Evolutionary conservation across 2,888 invertebrate species (phyloP).

Genomic region (Rhopalosiphum nymphaeae): DNA sequence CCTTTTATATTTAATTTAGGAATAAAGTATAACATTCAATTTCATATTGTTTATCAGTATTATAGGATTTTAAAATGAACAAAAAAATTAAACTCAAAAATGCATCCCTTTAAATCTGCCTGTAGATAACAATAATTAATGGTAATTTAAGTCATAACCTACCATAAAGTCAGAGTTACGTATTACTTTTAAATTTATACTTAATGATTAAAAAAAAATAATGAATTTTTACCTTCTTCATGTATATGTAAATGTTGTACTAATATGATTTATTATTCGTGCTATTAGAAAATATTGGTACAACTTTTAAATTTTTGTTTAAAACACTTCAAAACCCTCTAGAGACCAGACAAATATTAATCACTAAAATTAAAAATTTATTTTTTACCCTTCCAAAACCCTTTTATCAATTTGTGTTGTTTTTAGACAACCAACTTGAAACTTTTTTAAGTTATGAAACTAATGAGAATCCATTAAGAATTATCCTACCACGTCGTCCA

Average conservation of each 20-base stretch:
- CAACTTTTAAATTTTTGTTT: constrained; percentile 9
- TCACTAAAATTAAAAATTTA: constrained; percentile 14
- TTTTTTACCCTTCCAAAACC: constrained; percentile 20
- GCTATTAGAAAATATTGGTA: constrained; percentile 16
- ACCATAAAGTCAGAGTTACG: neutral
- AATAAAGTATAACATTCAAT: neutral
- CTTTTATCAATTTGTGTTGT: constrained; percentile 41
- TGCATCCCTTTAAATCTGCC: neutral
- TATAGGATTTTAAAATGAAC: neutral
- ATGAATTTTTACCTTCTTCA: constrained; percentile 14
- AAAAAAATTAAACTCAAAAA: neutral
- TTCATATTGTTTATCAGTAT: neutral
- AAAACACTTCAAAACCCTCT: constrained; percentile 16
- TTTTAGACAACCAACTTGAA: neutral
- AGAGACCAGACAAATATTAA: constrained; percentile 25
- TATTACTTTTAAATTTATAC: constrained; percentile 16
- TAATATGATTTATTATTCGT: constrained; percentile 18
- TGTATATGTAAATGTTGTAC: neutral
- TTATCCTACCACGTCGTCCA: neutral
- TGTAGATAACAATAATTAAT: constrained; percentile 24
- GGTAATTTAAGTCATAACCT: neutral
- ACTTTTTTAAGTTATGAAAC: constrained; percentile 26
- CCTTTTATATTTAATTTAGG: neutral
- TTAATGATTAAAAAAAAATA: constrained; percentile 11
- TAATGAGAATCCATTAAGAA: constrained; percentile 13